A percentile compares a stretch with the other conserved stretches of the same genome.
These are phyloP conservation scores for Anguilla marmorata DNA, from an alignment of 2,797 vertebrate genomes.

Conservation along the genomic window DNA sequence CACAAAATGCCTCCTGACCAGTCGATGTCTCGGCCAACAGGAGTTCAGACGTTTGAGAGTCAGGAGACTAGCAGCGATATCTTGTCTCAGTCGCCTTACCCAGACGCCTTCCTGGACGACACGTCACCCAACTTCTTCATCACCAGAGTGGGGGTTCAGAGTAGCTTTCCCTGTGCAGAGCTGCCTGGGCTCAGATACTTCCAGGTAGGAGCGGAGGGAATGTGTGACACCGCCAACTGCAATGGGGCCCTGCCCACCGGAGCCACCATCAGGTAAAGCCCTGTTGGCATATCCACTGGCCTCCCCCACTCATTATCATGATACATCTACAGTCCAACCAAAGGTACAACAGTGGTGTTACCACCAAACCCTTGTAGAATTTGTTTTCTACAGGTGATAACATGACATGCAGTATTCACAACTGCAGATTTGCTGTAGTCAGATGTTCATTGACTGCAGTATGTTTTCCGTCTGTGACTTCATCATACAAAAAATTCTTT, in stretches of 20 bases:
- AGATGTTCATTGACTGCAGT: not conserved
- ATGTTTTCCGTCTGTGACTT: not conserved
- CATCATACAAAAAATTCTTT: not conserved
- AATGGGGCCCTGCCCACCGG: conserved; percentile 43
- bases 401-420: no score
- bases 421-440: not conserved
- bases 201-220: conserved; percentile 40
- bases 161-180: conserved; percentile 24
- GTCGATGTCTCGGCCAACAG: not conserved
- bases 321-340: not conserved
- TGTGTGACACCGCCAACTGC: conserved; percentile 36
- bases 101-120: not conserved
- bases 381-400: no score
- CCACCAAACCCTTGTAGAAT: no score
- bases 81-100: not conserved
- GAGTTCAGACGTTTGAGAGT: conserved; percentile 19
- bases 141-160: conserved; percentile 31
- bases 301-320: not conserved
- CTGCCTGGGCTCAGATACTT: conserved; percentile 30
- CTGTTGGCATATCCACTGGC: not conserved
- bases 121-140: conserved; percentile 13
- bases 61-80: conserved; percentile 2
- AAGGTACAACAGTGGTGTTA: not conserved
- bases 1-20: not conserved
- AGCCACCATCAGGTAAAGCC: conserved; percentile 38